These are phyloP conservation scores for Channa striata DNA, from an alignment of 2,797 vertebrate species.

Conservation along the genomic window DNA sequence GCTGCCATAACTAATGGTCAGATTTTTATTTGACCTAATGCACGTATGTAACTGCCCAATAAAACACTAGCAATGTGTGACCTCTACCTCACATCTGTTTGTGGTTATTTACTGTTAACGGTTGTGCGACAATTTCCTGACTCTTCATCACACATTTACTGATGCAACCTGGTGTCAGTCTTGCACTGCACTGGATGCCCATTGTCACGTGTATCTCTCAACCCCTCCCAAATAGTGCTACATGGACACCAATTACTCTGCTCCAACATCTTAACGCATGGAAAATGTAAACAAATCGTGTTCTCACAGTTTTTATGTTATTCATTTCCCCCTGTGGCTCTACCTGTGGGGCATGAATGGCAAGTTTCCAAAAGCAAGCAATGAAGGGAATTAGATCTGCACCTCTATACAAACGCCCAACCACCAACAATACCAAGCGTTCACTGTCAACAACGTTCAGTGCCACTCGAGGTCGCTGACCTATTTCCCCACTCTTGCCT, in stretches of 20 bases:
- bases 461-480: constrained; percentile 77
- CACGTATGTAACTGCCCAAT: constrained; percentile 84
- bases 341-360: background rate
- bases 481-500: constrained; percentile 59
- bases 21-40: constrained; percentile 70
- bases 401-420: background rate
- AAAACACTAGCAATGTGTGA: constrained; percentile 83
- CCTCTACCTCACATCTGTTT: constrained; percentile 65
- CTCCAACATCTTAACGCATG: background rate
- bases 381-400: background rate
- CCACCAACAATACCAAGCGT: constrained; percentile 8
- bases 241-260: background rate
- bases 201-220: constrained; percentile 31
- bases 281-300: constrained; percentile 22
- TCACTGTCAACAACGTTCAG: constrained; percentile 29
- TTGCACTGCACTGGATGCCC: constrained; percentile 23
- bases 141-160: constrained; percentile 25
- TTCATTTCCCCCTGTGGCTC: background rate
- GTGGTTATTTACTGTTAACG: constrained; percentile 57
- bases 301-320: background rate
- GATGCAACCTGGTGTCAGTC: constrained; percentile 60
- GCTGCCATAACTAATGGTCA: constrained; percentile 68
- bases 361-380: background rate
- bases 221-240: constrained; percentile 11
- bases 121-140: background rate